Percentiles rank a stretch among this genome's conserved stretches.
These are phyloP conservation scores for Nothobranchius furzeri DNA, from an alignment of 2,113 vertebrate species.

Conservation along the genomic window DNA sequence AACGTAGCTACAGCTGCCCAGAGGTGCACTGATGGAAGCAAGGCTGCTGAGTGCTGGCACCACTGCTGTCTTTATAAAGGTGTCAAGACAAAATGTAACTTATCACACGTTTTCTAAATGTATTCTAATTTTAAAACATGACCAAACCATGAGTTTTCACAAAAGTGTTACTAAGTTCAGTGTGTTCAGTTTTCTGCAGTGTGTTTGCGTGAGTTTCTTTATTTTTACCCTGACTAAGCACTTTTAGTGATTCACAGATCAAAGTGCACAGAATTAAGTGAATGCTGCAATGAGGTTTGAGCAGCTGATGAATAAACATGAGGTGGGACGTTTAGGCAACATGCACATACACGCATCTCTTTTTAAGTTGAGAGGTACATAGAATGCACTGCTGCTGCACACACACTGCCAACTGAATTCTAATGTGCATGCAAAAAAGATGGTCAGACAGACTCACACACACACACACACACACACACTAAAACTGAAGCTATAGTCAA, in stretches of 20 bases:
- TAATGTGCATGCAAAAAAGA: slow-evolving; percentile 6
- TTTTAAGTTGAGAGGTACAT: slow-evolving; percentile 16
- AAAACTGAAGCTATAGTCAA: neutral
- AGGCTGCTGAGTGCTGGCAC: no score
- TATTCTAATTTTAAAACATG: no score
- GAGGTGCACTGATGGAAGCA: no score
- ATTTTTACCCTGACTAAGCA: slow-evolving; percentile 51
- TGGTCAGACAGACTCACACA: neutral
- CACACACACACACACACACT: neutral
- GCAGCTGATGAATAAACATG: slow-evolving; percentile 69
- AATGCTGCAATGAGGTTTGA: slow-evolving; percentile 55
- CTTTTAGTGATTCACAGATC: slow-evolving; percentile 52
- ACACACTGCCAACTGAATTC: slow-evolving; percentile 25
- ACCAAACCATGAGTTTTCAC: neutral
- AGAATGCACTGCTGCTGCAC: slow-evolving; percentile 24
- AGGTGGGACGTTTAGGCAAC: slow-evolving; percentile 49
- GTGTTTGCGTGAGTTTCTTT: slow-evolving; percentile 26
- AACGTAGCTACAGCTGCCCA: no score
- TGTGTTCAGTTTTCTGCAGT: slow-evolving; percentile 21
- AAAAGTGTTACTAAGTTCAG: neutral
- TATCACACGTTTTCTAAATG: no score
- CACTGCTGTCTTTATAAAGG: no score
- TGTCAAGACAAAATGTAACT: no score
- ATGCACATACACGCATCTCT: slow-evolving; percentile 20
- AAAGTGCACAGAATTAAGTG: slow-evolving; percentile 50